Evolutionary conservation across 2,888 invertebrate species (phyloP).

Genomic region (Heteromurus nitidus): DNA sequence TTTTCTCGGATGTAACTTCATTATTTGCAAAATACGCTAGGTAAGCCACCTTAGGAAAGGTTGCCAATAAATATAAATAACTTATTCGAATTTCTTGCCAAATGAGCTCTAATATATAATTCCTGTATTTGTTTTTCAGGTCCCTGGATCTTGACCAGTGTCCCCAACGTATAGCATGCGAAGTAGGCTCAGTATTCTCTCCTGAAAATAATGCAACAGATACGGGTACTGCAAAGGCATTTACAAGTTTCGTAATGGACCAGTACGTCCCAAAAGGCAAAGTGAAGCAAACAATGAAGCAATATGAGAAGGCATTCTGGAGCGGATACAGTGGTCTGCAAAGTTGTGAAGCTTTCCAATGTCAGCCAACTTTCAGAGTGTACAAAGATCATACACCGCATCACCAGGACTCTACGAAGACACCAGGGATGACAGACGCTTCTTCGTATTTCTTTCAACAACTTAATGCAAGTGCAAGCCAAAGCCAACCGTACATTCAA

Average conservation of each 20-base stretch:
- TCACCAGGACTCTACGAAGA: not conserved
- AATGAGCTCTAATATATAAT: not conserved
- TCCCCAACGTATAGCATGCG: slow-evolving; percentile 70
- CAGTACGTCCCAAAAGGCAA: slow-evolving; percentile 69
- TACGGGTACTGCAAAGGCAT: slow-evolving; percentile 56
- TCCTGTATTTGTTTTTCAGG: slow-evolving; percentile 36
- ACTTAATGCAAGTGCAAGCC: not conserved
- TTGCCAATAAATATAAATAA: not conserved
- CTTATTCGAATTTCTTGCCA: not conserved
- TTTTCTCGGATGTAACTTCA: slow-evolving; percentile 59
- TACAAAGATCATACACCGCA: not conserved
- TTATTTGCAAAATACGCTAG: slow-evolving; percentile 66
- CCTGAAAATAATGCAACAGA: slow-evolving; percentile 62
- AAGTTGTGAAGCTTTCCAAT: slow-evolving; percentile 62
- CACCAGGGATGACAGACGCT: not conserved
- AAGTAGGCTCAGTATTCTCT: slow-evolving; percentile 64
- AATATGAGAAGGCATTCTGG: slow-evolving; percentile 70
- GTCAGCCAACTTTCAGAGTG: slow-evolving; percentile 54
- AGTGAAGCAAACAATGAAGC: slow-evolving; percentile 56
- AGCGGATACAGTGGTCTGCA: slow-evolving; percentile 47
- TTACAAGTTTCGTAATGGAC: slow-evolving; percentile 70
- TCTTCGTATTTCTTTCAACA: not conserved
- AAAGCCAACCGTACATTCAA: not conserved
- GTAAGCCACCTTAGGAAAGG: slow-evolving; percentile 28
- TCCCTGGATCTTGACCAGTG: slow-evolving; percentile 72